Base-by-base conservation (phyloP, 1,140 invertebrate species). In the Rhopalosiphum maidis region DNA sequence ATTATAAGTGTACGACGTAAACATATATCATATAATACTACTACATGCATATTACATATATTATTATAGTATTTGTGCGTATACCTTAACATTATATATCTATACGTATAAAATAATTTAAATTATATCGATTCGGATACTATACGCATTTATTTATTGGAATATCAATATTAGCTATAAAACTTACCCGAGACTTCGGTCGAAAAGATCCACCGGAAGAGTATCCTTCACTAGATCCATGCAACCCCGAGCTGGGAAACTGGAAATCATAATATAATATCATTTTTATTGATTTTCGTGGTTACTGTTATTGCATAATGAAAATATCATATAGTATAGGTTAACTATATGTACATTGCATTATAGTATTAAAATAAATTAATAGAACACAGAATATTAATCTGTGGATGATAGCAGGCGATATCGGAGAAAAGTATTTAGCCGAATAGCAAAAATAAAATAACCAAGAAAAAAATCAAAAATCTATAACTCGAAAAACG, bases 151-250 rank as follows among this genome's bases (percentile, higher is more conserved):
- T 60, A 9, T 41, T 83, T 41, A 35, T 18, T 18, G 8, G 43
- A 25, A 41, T 41, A 41, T 41, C 41, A 41, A 35, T 90, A 55
- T 23, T 0, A 0, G 30, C 18, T 37, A 37, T 37, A 1, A 90
- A 21, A 85, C 91, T 93, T 25, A 83, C 91, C 91, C 91, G 91
- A 93, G 91, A 85, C 86, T 93, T 93, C 48, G 91, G 82, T 83
- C 91, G 91, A 83, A 93, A 93, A 86, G 91, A 93, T 93, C 91
- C 91, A 11, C 91, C 91, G 48, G 91, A 93, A 51, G 91, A 55
- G 48, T 93, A 93, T 93, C 91, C 91, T 35, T 93, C 91, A 41
- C 55, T 93, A 68, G 91, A 93, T 93, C 91, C 91, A n/a, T 93
- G 91, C 91, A 68, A 83, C 82, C 91, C 91, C 48, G 48, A 51